Percentiles rank a stretch among this genome's conserved stretches.
Evolutionary conservation across 2,888 invertebrate genomes (phyloP).

Genomic region (Eilema sororculum): DNA sequence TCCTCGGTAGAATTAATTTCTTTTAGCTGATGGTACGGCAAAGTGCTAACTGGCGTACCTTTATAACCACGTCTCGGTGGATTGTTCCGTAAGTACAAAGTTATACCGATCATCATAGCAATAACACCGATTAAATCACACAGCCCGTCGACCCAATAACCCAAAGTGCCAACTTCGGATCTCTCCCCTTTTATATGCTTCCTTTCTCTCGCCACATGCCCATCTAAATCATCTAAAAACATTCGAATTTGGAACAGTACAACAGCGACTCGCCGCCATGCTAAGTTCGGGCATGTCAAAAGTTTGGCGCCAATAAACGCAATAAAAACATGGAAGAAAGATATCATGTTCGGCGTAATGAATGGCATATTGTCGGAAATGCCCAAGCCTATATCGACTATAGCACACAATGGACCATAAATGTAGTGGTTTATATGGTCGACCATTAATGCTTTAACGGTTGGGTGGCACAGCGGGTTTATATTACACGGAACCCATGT

Average conservation of each 20-base stretch:
- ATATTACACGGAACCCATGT: constrained; percentile 90
- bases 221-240: constrained; percentile 95
- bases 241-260: constrained; percentile 93
- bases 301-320: constrained; percentile 92
- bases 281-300: constrained; percentile 90
- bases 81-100: constrained; percentile 90
- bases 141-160: constrained; percentile 94
- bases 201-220: constrained; percentile 93
- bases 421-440: constrained; percentile 95
- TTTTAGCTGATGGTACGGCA: constrained; percentile 81
- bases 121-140: constrained; percentile 93
- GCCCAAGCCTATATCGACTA: constrained; percentile 89
- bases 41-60: constrained; percentile 88
- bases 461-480: constrained; percentile 92
- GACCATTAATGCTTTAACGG: constrained; percentile 93
- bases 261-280: constrained; percentile 91
- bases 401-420: constrained; percentile 92
- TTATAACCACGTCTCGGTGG: constrained; percentile 91
- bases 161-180: constrained; percentile 93
- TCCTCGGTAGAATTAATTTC: constrained; percentile 79
- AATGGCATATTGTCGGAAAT: constrained; percentile 87
- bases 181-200: constrained; percentile 92
- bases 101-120: constrained; percentile 90
- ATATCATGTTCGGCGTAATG: constrained; percentile 94
- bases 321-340: constrained; percentile 92